Evolutionary conservation across 2,888 invertebrate genomes (phyloP).

Genomic region (Linnaemya tessellans): DNA sequence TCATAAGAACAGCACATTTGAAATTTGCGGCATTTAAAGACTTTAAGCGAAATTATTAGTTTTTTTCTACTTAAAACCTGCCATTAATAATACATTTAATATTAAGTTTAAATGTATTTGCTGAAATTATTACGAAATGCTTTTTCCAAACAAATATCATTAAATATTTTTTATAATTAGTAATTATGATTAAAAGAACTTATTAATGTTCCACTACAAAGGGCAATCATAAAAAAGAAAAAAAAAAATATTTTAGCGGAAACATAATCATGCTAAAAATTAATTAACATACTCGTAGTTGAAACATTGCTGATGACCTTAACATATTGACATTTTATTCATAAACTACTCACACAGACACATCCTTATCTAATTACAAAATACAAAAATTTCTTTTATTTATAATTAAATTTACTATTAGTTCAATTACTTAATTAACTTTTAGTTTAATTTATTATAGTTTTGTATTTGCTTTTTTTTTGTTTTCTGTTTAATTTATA

Average conservation of each 20-base stretch:
- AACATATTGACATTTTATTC: conserved; percentile 8
- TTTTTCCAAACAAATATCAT: not conserved
- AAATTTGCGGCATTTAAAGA: not conserved
- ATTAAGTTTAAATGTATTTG: not conserved
- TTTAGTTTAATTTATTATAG: conserved; percentile 34
- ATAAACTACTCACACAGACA: conserved; percentile 24
- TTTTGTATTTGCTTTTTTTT: not conserved
- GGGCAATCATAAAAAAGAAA: no score
- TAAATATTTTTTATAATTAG: conserved; percentile 16
- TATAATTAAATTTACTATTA: conserved; percentile 51
- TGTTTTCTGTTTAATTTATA: conserved; percentile 32
- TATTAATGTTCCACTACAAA: not conserved
- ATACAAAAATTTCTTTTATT: conserved; percentile 39
- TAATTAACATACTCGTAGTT: not conserved
- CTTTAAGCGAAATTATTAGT: not conserved
- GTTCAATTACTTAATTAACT: conserved; percentile 33
- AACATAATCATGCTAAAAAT: not conserved
- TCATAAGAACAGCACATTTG: no score
- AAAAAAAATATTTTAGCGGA: not conserved
- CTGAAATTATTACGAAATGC: not conserved
- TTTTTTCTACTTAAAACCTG: no score
- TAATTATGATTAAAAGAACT: conserved; percentile 3
- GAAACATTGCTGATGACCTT: not conserved
- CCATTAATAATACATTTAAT: not conserved
- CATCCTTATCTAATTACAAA: conserved; percentile 38